Base-by-base conservation (phyloP, 2,797 vertebrate genomes). In the Sandelia bainsii region DNA sequence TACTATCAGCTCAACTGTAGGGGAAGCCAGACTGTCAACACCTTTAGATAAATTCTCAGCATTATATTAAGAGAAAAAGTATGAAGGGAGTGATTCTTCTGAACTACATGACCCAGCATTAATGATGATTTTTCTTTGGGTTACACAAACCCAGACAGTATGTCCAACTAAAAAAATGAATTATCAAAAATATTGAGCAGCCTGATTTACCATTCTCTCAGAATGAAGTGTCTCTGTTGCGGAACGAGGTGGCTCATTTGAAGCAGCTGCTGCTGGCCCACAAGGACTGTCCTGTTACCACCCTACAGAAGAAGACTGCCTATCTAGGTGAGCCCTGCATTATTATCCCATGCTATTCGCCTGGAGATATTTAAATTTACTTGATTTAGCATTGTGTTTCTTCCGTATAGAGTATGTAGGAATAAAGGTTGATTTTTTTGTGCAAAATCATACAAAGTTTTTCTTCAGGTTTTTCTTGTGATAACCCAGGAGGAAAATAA, bases 271-370 rank as follows among this genome's bases (percentile, higher is more conserved):
- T 99, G 84, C 91, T 99, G 93, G 98, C 98, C 75, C 98, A 99
- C 93, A 99, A 99, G 92, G 97, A 99, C 93, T 99, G 98, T 80
- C 98, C 98, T 1, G 97, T 99, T 86, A 99, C 98, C 67, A 97
- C 91, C 83, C 93, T 98, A 89, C 98, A 99, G 93, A 98, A 98
- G 91, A 98, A 98, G 87, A 96, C 93, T 13, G 96, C 95, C 79
- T 99, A 98, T 84, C 89, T 98, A 65, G 97, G 98, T 99, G 79
- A 93, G 84, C 73, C 22, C 61, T 60, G 27, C 42, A 4, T 34
- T 65, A 7, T n/a, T 6, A 56, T 27, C 3, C n/a, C 19, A 10
- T 57, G 3, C 22, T 42, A n/a, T 19, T 72, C 14, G 34, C 32
- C 37, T 22, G 2, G 20, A 60, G 5, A 9, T 53, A 60, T 65